Evolutionary conservation across 2,797 vertebrate genomes (phyloP), one percentile per base, ranked within the genome.

Genomic region (Sylvilagus floridanus): DNA sequence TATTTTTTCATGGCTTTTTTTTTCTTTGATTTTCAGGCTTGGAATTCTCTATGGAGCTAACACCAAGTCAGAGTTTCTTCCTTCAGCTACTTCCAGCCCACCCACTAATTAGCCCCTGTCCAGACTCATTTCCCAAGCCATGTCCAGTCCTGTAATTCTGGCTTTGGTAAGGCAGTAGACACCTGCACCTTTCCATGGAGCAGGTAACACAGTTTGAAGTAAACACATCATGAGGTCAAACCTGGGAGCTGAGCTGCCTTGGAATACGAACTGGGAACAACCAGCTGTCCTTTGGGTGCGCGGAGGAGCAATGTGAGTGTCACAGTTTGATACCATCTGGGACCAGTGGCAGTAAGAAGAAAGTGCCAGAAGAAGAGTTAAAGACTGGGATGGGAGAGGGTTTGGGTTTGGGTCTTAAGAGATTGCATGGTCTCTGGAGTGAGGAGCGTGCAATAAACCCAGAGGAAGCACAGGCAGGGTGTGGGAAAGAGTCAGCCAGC

Each of bases 391-490:
- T n/a, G 63, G 7, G 14, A 65, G 14, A 16, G 35, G 4, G 26
- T 3, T 26, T 8, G 57, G 52, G 54, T 12, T 1, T 6, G 24
- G 66, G 62, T 28, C 69, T 47, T 65, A 8, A 50, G 35, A 65
- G 47, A 9, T 2, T 21, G 24, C 3, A 0, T 63, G 13, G 42
- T 21, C 24, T 11, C 6, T n/a, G 57, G 66, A n/a, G 22, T 65
- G 10, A 69, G 47, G 54, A 35, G 28, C 0, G 1, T 16, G 0
- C 4, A 37, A 9, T 1, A 4, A 4, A 16, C 24, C 35, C 21
- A 76, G 19, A 28, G 26, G 65, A 47, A 35, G 37, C 11, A 60
- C 0, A 0, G 26, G 21, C 21, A 82, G 69, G 17, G 13, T 2
- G 37, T 4, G 6, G 13, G n/a, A 63, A 50, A 7, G 24, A 9